Evolutionary conservation across 2,888 invertebrate species (phyloP).

Genomic region (Mystacides longicornis): DNA sequence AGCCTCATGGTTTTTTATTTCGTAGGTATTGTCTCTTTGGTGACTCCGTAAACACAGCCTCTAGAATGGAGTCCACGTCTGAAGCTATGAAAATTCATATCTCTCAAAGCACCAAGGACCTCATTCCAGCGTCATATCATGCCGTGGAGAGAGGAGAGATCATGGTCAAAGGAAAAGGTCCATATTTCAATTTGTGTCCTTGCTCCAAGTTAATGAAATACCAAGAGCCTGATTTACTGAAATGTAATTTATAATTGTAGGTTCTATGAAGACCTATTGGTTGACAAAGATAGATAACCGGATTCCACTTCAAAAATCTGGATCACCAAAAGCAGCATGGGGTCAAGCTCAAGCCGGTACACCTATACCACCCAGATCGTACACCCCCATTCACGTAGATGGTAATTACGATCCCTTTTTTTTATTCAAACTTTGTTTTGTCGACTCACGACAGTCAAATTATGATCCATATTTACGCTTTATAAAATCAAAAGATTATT

Average conservation of each 20-base stretch:
- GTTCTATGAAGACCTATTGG: slow-evolving; percentile 87
- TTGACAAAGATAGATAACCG: slow-evolving; percentile 65
- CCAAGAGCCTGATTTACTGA: background rate
- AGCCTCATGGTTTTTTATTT: no score
- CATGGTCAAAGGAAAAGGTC: slow-evolving; percentile 86
- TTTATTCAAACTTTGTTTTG: background rate
- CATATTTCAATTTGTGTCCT: background rate
- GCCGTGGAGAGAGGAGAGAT: slow-evolving; percentile 77
- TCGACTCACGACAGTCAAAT: background rate
- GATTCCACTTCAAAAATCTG: slow-evolving; percentile 45
- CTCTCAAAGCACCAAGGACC: slow-evolving; percentile 77
- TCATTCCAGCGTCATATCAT: slow-evolving; percentile 66
- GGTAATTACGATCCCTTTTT: background rate
- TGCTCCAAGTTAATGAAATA: background rate
- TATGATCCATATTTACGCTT: background rate
- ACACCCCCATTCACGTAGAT: background rate
- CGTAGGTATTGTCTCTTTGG: slow-evolving; percentile 78
- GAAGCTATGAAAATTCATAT: slow-evolving; percentile 93
- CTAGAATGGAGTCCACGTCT: slow-evolving; percentile 88
- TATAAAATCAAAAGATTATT: no score
- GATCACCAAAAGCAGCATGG: slow-evolving; percentile 42
- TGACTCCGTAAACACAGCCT: slow-evolving; percentile 86
- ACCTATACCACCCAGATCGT: slow-evolving; percentile 19
- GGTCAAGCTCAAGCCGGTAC: slow-evolving; percentile 33
- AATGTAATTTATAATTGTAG: slow-evolving; percentile 35